These are phyloP conservation scores for Carettochelys insculpta DNA, from an alignment of 2,113 vertebrate species.

Conservation along the genomic window DNA sequence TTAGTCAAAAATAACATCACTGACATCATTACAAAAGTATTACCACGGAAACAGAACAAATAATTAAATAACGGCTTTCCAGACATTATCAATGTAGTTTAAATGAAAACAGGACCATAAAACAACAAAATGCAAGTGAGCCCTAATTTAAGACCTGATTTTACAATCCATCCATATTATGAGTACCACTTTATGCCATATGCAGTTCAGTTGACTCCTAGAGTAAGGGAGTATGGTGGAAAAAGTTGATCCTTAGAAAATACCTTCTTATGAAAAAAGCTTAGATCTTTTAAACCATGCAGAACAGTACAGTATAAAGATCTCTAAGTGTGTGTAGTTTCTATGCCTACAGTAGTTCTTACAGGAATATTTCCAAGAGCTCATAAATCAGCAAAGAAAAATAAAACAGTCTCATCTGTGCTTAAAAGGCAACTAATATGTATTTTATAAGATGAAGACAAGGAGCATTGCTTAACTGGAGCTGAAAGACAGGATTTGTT, in stretches of 20 bases:
- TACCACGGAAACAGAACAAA: constrained; percentile 38
- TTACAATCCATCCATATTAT: not conserved
- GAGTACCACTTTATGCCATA: not conserved
- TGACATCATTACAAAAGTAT: constrained; percentile 36
- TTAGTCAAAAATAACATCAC: constrained; percentile 18
- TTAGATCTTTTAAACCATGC: not conserved
- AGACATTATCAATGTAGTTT: not conserved
- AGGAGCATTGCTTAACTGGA: not conserved
- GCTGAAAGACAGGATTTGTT: not conserved
- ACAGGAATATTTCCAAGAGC: not conserved
- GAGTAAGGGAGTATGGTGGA: accelerated
- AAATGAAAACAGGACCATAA: not conserved
- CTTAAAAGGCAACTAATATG: accelerated
- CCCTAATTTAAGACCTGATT: not conserved
- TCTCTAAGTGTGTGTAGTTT: too few species aligned
- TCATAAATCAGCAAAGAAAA: accelerated
- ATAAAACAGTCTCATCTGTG: accelerated
- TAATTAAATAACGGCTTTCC: not conserved
- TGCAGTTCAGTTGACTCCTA: not conserved
- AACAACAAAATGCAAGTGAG: constrained; percentile 9
- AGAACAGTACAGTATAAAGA: accelerated
- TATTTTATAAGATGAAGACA: accelerated
- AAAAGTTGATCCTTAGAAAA: not conserved
- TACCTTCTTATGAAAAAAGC: not conserved
- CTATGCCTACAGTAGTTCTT: accelerated